A percentile compares a stretch with the other conserved stretches of the same genome.
phyloP scores from a whole-genome alignment of 2,888 invertebrate species.

The Coecobrya sp. region DNA sequence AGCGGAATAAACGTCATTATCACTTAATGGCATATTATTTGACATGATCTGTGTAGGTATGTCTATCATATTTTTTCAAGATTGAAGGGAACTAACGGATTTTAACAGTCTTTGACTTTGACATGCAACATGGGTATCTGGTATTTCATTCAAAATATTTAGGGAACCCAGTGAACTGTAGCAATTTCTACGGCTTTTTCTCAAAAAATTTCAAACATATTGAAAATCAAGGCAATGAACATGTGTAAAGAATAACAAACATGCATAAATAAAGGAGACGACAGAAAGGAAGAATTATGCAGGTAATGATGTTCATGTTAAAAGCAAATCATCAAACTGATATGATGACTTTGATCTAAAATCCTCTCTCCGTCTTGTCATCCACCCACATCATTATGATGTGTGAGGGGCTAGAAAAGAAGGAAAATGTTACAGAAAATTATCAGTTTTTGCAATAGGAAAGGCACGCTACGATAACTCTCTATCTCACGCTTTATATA shows the following conservation, averaged over 20 bases:
- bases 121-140: background rate
- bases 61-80: no score
- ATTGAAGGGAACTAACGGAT: no score
- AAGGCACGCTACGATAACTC: conserved; percentile 2
- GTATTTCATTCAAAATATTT: conserved; percentile 8
- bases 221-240: background rate
- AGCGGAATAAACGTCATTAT: no score
- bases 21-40: no score
- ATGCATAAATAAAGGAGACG: background rate
- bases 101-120: background rate
- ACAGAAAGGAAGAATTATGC: background rate
- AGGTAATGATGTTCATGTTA: background rate
- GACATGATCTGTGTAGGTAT: no score
- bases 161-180: background rate
- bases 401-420: background rate
- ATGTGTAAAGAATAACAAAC: background rate
- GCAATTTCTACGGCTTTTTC: background rate
- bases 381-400: background rate
- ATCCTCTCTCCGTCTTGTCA: background rate
- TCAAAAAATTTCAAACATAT: background rate
- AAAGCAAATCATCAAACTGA: background rate
- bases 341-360: background rate
- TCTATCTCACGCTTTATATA: background rate
- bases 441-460: background rate
- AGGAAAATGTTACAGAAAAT: conserved; percentile 21